Evolutionary conservation across 2,797 vertebrate species (phyloP), one percentile per base, ranked within the genome.

Genomic region (Falco novaeseelandiae): DNA sequence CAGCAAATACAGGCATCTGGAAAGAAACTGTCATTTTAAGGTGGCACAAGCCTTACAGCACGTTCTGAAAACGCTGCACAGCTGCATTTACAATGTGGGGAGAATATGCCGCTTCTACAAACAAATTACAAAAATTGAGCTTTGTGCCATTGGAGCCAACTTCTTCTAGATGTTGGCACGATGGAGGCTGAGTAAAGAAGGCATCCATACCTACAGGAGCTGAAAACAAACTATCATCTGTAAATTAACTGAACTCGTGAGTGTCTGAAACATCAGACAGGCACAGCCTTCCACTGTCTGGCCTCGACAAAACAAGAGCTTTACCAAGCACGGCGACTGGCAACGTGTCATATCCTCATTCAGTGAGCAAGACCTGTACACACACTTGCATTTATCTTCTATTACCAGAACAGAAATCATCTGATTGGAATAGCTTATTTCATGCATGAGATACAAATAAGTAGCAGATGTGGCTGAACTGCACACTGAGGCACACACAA

Each of bases 381-480:
- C 58, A 54, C 71, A 18, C 62, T 79, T 15, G 29, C 78, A 49
- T 71, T 94, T 71, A 32, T 87, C 93, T 83, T 67, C 79, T 67
- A 38, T 78, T 66, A 57, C 84, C 84, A 88, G 77, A 11, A 62
- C 73, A 84, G 79, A 90, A 95, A 82, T 38, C 13, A 72, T 57
- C 77, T 52, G 89, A 51, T 73, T 84, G 91, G 26, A 93, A 92
- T 6, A 34, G 86, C 91, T 93, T 61, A 73, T 80, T 95, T 96
- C 82, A 83, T 14, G 88, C 76, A 40, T 8, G 77, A 95, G 87
- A 79, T 94, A 90, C 66, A 96, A 96, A 93, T 92, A 96, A 89
- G 89, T 19, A 76, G 81, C 82, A 72, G 89, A 86, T 78, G 91
- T 46, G 85, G 96, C 77, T 65, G 81, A 72, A 36, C 69, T 51